Percentiles rank a stretch among this genome's conserved stretches.
phyloP scores from a whole-genome alignment of 2,888 invertebrate genomes.

The Agapetus fuscipes region DNA sequence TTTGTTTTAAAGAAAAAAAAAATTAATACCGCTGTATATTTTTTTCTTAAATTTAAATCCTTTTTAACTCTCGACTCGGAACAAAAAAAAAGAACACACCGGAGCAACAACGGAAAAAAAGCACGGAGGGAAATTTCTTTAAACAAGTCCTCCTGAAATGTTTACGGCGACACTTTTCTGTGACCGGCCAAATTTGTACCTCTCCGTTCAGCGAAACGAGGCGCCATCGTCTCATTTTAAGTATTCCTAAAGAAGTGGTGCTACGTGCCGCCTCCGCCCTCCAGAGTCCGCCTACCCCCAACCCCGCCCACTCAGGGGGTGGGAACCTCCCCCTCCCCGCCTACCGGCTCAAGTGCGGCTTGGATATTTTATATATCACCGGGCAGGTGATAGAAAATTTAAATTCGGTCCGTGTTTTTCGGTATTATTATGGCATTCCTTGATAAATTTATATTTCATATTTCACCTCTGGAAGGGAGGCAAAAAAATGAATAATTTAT shows the following conservation, averaged over 20 bases:
- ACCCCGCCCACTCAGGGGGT: neutral
- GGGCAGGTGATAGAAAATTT: constrained; percentile 12
- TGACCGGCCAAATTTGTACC: constrained; percentile 11
- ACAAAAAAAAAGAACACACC: too few relatives aligned
- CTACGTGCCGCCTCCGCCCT: constrained; percentile 9
- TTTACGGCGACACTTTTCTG: constrained; percentile 3
- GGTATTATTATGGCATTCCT: neutral
- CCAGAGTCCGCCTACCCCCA: neutral
- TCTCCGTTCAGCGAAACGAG: constrained; percentile 4
- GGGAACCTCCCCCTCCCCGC: neutral
- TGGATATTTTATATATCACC: neutral
- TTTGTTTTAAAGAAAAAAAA: too few relatives aligned
- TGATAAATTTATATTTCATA: neutral
- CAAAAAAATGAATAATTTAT: too few relatives aligned
- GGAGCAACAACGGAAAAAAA: neutral
- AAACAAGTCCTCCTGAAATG: constrained; percentile 2
- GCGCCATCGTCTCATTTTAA: constrained; percentile 13
- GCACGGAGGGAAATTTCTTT: neutral
- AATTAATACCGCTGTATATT: too few relatives aligned
- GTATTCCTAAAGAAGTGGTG: constrained; percentile 15
- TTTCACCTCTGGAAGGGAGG: too few relatives aligned
- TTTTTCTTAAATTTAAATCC: too few relatives aligned
- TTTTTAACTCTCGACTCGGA: too few relatives aligned
- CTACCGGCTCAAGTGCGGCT: neutral
- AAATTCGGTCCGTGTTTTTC: constrained; percentile 3